phyloP scores from a whole-genome alignment of 2,888 invertebrate genomes.

The Lottia gigantea region DNA sequence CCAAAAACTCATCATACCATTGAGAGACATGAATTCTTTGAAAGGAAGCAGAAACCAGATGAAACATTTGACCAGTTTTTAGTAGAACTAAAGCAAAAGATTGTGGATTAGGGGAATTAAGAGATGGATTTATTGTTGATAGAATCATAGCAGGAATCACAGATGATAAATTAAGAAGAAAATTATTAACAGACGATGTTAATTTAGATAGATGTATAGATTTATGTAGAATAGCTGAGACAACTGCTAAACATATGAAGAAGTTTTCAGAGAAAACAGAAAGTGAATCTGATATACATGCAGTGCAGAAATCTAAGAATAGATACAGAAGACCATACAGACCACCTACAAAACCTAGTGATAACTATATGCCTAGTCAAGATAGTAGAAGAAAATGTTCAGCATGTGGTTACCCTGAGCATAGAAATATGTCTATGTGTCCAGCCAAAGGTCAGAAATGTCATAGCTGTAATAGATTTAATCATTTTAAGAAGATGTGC shows the following conservation, averaged over 20 bases:
- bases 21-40: not conserved
- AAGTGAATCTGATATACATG: not conserved
- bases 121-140: slow-evolving; percentile 18
- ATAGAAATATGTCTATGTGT: not conserved
- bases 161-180: not conserved
- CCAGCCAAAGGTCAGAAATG: not conserved
- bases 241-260: not conserved
- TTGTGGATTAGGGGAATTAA: slow-evolving; percentile 18
- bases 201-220: slow-evolving; percentile 6
- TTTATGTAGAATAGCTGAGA: not conserved
- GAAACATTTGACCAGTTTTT: slow-evolving; percentile 16
- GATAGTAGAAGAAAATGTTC: not conserved
- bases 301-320: not conserved
- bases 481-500: not conserved
- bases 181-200: slow-evolving; percentile 6
- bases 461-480: not conserved
- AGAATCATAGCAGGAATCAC: slow-evolving; percentile 12
- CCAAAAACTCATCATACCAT: slow-evolving; percentile 11
- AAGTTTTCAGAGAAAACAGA: not conserved
- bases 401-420: not conserved
- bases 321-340: not conserved
- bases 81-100: slow-evolving; percentile 10
- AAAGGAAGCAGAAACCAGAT: slow-evolving; percentile 14
- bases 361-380: not conserved
- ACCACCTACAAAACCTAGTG: not conserved